These are phyloP conservation scores for Serinus canaria DNA, from an alignment of 2,113 vertebrate species.

Conservation along the genomic window DNA sequence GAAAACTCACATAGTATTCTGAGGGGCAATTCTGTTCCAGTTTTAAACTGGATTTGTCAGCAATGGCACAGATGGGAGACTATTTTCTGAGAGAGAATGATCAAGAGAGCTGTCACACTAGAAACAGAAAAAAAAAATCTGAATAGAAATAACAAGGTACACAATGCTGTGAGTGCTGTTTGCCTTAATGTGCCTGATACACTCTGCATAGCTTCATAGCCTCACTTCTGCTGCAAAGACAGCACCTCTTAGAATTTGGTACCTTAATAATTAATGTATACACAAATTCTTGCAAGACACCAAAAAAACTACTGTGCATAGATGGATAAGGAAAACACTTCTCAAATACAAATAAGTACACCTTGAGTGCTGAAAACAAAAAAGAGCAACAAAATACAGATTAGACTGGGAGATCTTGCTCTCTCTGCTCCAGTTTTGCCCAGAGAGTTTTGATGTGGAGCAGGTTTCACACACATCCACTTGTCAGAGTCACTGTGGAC, in stretches of 20 bases:
- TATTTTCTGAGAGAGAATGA: background rate
- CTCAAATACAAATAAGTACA: background rate
- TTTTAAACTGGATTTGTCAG: background rate
- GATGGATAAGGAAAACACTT: background rate
- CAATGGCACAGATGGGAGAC: background rate
- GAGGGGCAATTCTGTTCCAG: background rate
- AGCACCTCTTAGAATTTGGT: background rate
- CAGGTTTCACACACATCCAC: background rate
- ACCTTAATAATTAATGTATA: background rate
- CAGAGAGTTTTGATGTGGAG: background rate
- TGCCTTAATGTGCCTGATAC: background rate
- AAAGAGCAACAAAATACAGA: background rate
- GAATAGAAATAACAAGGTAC: background rate
- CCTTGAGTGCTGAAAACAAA: background rate
- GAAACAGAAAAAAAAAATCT: background rate
- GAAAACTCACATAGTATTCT: background rate
- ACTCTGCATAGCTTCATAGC: background rate
- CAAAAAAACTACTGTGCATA: background rate
- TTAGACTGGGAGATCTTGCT: rapidly evolving
- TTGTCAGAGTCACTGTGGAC: background rate
- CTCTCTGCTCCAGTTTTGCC: background rate
- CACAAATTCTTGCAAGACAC: background rate
- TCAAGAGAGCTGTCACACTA: background rate
- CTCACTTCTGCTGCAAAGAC: background rate
- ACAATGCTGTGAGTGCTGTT: background rate